phyloP scores from a whole-genome alignment of 2,113 vertebrate genomes.

The Melanotaenia duboulayi region DNA sequence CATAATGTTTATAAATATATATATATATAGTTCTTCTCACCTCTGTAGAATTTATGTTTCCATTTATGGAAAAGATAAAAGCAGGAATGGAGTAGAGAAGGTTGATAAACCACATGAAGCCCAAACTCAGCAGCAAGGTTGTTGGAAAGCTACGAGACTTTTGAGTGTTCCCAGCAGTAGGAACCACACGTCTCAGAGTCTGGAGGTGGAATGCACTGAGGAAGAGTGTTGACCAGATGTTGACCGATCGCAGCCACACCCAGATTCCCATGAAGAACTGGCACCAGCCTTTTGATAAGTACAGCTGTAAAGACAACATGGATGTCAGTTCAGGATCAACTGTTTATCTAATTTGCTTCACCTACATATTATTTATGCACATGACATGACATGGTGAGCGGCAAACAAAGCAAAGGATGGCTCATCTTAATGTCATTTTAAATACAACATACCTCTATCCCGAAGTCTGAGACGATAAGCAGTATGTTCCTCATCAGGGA shows the following conservation, averaged over 20 bases:
- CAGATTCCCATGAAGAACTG: slow-evolving; percentile 84
- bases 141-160: slow-evolving; percentile 32
- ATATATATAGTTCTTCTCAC: slow-evolving; percentile 59
- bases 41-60: slow-evolving; percentile 78
- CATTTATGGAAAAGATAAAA: slow-evolving; percentile 77
- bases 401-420: neutral
- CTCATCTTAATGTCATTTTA: neutral
- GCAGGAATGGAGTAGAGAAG: slow-evolving; percentile 82
- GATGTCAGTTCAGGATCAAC: neutral
- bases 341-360: no score
- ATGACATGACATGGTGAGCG: no score
- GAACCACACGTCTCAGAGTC: slow-evolving; percentile 77
- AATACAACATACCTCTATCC: slow-evolving; percentile 70
- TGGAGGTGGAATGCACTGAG: slow-evolving; percentile 84
- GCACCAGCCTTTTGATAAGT: slow-evolving; percentile 76
- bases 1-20: no score
- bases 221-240: slow-evolving; percentile 85
- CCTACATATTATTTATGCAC: neutral
- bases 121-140: slow-evolving; percentile 58
- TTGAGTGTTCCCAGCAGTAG: slow-evolving; percentile 7
- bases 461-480: slow-evolving; percentile 78
- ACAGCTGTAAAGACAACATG: slow-evolving; percentile 59
- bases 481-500: slow-evolving; percentile 78
- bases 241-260: slow-evolving; percentile 84
- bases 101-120: slow-evolving; percentile 78